These are phyloP conservation scores for Temnothorax unifasciatus DNA, from an alignment of 2,888 invertebrate genomes.

Conservation along the genomic window DNA sequence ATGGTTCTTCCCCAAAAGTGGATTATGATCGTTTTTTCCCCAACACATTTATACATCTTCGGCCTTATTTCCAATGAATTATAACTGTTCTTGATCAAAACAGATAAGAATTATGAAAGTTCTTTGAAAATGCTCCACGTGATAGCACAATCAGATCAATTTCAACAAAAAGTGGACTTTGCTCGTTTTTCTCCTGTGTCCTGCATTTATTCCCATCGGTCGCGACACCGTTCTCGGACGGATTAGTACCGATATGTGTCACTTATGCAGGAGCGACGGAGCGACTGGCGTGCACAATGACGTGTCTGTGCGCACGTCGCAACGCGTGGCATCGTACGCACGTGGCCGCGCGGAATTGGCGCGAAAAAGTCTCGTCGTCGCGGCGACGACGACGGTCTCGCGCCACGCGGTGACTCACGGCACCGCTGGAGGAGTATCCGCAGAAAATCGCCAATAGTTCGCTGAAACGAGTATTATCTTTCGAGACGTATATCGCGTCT, in stretches of 20 bases:
- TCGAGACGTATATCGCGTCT: background rate
- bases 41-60: no score
- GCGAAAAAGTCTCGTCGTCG: slow-evolving; percentile 37
- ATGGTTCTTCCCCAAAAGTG: no score
- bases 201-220: slow-evolving; percentile 1
- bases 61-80: no score
- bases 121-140: no score
- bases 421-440: background rate
- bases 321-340: slow-evolving; percentile 45
- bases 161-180: no score
- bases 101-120: no score
- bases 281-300: slow-evolving; percentile 21
- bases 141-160: no score
- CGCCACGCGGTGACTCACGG: background rate
- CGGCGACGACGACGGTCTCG: background rate
- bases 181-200: no score
- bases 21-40: no score
- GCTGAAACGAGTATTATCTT: no score
- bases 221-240: background rate
- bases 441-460: background rate
- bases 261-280: background rate
- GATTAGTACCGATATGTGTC: slow-evolving; percentile 28
- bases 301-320: slow-evolving; percentile 22
- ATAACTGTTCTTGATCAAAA: no score
- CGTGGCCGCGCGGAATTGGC: slow-evolving; percentile 51